These are phyloP conservation scores for Pomatostomus ruficeps DNA, from an alignment of 2,113 vertebrate species.

Conservation along the genomic window DNA sequence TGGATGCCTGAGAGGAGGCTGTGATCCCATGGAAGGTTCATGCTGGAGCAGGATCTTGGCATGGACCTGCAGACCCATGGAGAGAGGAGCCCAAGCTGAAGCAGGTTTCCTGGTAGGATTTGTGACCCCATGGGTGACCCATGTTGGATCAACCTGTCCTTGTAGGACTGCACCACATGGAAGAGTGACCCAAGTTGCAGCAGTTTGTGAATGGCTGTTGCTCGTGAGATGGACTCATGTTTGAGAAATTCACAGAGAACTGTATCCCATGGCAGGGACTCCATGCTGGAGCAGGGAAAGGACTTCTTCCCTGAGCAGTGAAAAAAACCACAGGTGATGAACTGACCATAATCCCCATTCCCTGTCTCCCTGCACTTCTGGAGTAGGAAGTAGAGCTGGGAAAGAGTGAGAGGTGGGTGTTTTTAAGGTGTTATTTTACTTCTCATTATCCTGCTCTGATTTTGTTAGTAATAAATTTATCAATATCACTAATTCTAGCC, in stretches of 20 bases:
- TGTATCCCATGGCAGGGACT: neutral
- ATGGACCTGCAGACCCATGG: neutral
- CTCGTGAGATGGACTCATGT: neutral
- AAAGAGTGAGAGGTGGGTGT: neutral
- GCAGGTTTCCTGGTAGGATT: neutral
- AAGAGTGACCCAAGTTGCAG: neutral
- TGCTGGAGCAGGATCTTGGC: neutral
- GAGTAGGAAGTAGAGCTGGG: neutral
- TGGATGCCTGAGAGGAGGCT: neutral
- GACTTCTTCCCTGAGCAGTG: neutral
- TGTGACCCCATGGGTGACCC: neutral
- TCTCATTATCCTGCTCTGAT: neutral
- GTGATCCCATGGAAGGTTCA: accelerated
- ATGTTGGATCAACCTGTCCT: neutral
- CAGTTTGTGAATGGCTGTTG: neutral
- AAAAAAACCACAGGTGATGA: neutral
- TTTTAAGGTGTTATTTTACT: neutral
- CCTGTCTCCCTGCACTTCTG: neutral
- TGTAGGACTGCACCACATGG: neutral
- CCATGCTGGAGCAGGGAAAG: neutral
- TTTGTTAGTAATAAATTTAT: neutral
- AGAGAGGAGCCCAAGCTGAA: neutral
- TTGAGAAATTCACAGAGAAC: neutral
- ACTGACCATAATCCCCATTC: neutral
- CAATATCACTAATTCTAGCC: neutral